phyloP scores from a whole-genome alignment of 2,113 vertebrate genomes.

The Macquaria australasica region DNA sequence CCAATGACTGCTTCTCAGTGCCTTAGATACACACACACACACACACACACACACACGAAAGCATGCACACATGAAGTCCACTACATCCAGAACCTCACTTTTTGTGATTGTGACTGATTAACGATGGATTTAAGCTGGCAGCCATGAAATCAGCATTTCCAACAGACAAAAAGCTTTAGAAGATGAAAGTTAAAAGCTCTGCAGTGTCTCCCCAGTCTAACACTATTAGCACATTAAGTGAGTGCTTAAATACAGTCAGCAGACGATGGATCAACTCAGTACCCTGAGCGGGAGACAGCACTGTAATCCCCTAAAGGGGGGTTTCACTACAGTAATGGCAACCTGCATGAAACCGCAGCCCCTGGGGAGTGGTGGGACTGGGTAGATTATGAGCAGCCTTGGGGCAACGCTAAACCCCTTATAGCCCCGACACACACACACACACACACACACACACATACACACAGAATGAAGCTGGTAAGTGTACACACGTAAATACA shows the following conservation, averaged over 20 bases:
- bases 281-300: conserved; percentile 62
- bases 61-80: neutral
- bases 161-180: conserved; percentile 48
- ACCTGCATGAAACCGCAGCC: conserved; percentile 65
- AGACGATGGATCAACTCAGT: conserved; percentile 75
- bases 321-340: conserved; percentile 73
- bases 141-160: conserved; percentile 67
- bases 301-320: conserved; percentile 72
- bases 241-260: conserved; percentile 76
- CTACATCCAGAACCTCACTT: conserved; percentile 10
- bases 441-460: conserved; percentile 2
- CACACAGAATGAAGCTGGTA: conserved; percentile 8
- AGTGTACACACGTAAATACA: conserved; percentile 29
- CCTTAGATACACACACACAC: conserved; percentile 6
- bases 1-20: conserved; percentile 16
- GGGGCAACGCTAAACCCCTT: conserved; percentile 53
- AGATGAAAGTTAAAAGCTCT: conserved; percentile 67
- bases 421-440: neutral
- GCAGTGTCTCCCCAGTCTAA: conserved; percentile 59
- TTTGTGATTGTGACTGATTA: conserved; percentile 38
- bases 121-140: conserved; percentile 21
- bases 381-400: conserved; percentile 72
- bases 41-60: neutral
- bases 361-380: conserved; percentile 65
- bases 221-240: conserved; percentile 72